These are phyloP conservation scores for Chirona hameri DNA, from an alignment of 2,888 invertebrate genomes.

Conservation along the genomic window DNA sequence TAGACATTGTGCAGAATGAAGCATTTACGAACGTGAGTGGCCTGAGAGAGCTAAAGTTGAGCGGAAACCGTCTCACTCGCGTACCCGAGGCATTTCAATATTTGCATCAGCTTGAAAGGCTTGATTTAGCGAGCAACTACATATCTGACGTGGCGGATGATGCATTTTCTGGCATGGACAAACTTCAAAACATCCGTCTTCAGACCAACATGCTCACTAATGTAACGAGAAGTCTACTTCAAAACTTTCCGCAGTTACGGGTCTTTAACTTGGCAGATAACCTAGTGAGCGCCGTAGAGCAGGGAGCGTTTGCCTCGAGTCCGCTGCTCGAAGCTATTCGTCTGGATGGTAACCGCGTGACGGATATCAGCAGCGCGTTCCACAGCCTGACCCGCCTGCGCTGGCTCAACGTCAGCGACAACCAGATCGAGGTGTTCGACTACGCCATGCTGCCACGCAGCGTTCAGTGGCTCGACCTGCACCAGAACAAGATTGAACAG, in stretches of 20 bases:
- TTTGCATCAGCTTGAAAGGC: constrained; percentile 69
- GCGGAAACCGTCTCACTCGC: constrained; percentile 70
- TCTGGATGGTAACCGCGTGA: constrained; percentile 74
- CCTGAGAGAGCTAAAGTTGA: constrained; percentile 75
- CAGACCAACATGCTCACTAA: constrained; percentile 80
- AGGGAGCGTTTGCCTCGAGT: constrained; percentile 70
- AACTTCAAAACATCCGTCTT: constrained; percentile 73
- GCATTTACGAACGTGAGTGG: constrained; percentile 73
- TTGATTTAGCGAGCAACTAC: constrained; percentile 81
- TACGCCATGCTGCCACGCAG: constrained; percentile 81
- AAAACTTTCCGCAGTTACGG: constrained; percentile 70
- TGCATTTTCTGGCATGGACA: constrained; percentile 73
- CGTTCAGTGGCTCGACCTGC: constrained; percentile 79
- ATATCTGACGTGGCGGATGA: constrained; percentile 72
- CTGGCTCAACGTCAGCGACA: too few relatives aligned
- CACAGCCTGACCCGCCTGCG: constrained; percentile 72
- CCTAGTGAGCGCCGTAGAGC: constrained; percentile 71
- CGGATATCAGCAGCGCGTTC: constrained; percentile 73
- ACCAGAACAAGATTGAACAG: constrained; percentile 75
- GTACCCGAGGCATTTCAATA: constrained; percentile 73
- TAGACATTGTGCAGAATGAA: constrained; percentile 68
- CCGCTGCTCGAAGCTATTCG: constrained; percentile 73
- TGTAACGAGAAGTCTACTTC: constrained; percentile 72
- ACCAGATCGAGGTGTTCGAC: constrained; percentile 76
- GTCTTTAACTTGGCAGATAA: constrained; percentile 79